These are phyloP conservation scores for Diachasma alloeum DNA, from an alignment of 1,140 invertebrate species.

Conservation along the genomic window DNA sequence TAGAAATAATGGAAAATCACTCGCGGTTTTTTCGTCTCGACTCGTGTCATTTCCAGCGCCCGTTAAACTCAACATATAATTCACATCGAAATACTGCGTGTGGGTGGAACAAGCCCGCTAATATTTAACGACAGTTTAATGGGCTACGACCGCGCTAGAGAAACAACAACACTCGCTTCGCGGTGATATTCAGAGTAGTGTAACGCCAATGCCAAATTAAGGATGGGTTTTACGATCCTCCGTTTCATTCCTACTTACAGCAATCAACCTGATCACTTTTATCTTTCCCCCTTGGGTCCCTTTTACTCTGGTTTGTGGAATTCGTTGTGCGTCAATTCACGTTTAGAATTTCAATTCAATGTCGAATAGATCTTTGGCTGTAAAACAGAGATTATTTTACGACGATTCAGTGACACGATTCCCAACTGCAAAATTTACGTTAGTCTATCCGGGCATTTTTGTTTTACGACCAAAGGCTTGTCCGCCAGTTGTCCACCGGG, in stretches of 20 bases:
- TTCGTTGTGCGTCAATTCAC: background rate
- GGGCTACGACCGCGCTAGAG: conserved; percentile 14
- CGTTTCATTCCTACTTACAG: background rate
- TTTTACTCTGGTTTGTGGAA: background rate
- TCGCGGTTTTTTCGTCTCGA: background rate
- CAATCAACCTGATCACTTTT: background rate
- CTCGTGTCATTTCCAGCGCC: background rate
- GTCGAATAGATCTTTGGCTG: background rate
- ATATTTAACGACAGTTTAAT: conserved; percentile 47
- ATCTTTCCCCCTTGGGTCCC: background rate
- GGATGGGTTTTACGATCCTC: background rate
- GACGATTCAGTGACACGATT: background rate
- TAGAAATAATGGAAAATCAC: background rate
- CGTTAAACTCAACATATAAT: background rate
- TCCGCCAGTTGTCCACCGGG: background rate
- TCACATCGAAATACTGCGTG: background rate
- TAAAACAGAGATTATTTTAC: background rate
- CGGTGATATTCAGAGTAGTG: background rate
- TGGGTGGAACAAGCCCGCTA: conserved; percentile 20
- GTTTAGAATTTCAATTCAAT: background rate
- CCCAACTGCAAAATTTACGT: background rate
- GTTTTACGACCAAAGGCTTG: background rate
- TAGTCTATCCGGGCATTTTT: background rate
- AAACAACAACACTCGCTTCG: conserved; percentile 17
- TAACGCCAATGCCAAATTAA: background rate